phyloP scores from a whole-genome alignment of 2,888 invertebrate genomes.

The Rhingia campestris region DNA sequence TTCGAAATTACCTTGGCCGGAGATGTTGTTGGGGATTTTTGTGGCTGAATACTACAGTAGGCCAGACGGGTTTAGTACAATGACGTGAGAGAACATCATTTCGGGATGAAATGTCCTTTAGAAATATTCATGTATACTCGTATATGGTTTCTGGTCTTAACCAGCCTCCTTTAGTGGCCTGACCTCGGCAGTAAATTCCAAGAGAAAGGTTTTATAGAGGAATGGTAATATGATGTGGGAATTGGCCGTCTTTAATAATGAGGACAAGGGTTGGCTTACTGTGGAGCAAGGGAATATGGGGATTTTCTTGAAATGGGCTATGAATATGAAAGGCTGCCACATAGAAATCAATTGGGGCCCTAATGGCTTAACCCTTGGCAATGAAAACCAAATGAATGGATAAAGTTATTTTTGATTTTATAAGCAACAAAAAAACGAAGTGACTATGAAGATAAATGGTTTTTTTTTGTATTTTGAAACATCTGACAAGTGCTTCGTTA shows the following conservation, averaged over 20 bases:
- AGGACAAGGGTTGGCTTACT: not conserved
- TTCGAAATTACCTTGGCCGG: slow-evolving; percentile 41
- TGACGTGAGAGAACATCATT: slow-evolving; percentile 12
- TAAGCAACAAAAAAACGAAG: slow-evolving; percentile 7
- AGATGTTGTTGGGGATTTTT: slow-evolving; percentile 27
- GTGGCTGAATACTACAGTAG: slow-evolving; percentile 7
- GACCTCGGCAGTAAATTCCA: slow-evolving; percentile 54
- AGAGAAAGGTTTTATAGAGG: slow-evolving; percentile 46
- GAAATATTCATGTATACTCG: slow-evolving; percentile 34
- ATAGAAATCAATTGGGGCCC: slow-evolving; percentile 33
- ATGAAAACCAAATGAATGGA: slow-evolving; percentile 31
- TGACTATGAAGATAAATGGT: not conserved
- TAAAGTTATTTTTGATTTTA: slow-evolving; percentile 26
- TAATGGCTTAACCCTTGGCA: not conserved
- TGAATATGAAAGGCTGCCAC: slow-evolving; percentile 51
- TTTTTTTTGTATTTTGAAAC: not conserved
- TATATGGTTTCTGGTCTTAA: slow-evolving; percentile 31
- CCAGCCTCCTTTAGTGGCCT: slow-evolving; percentile 39
- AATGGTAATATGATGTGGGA: slow-evolving; percentile 56
- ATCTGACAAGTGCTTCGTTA: slow-evolving; percentile 2
- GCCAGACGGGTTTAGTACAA: not conserved
- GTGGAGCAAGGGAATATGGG: not conserved
- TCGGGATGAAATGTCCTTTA: slow-evolving; percentile 47
- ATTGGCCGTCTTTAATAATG: slow-evolving; percentile 47
- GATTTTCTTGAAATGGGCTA: slow-evolving; percentile 40